Evolutionary conservation across 2,113 vertebrate genomes (phyloP), one percentile per base, ranked within the genome.

Genomic region (crab-eating macaque (Macaca fascicularis)): DNA sequence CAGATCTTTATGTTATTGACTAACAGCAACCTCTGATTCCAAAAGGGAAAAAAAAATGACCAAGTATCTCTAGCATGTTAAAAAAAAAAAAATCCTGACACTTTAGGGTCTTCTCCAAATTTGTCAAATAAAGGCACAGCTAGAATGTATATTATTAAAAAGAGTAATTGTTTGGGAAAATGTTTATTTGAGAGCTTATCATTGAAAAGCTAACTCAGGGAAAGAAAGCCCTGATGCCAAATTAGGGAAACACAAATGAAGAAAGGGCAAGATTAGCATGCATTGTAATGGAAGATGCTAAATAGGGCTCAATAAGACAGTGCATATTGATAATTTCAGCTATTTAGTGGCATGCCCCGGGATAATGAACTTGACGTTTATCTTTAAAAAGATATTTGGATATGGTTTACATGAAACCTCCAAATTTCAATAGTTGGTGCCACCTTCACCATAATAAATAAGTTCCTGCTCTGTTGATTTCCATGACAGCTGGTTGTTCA

Each of bases 81-180:
- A 74, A 11, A 55, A 72, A 84, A 10, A 50, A 50, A 50, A 50
- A 50, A 90, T 59, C 1, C 19, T 96, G 25, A 30, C 80, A 86
- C 89, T 85, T 82, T 22, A 91, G 27, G 48, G 23, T 69, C 59
- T 67, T 88, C 85, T 78, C 81, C 17, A 93, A 93, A 82, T 80
- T n/a, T 78, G 4, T 50, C 59, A 86, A 87, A 72, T 67, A 78
- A 90, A 81, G 3, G 12, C 19, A 88, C 13, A 92, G 22, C 6
- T 93, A 86, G 8, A 85, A 72, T 83, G 48, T 32, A 82, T 9
- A 75, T 89, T 97, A 92, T 74, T 79, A 55, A 86, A 97, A 14
- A 55, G 48, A 93, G 13, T 50, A 20, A 72, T 13, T 76, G 16
- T 86, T 25, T 67, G 40, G 17, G 45, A 6, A 45, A 16, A 43